Evolutionary conservation across 2,797 vertebrate genomes (phyloP).

Genomic region (Ibycter americanus): DNA sequence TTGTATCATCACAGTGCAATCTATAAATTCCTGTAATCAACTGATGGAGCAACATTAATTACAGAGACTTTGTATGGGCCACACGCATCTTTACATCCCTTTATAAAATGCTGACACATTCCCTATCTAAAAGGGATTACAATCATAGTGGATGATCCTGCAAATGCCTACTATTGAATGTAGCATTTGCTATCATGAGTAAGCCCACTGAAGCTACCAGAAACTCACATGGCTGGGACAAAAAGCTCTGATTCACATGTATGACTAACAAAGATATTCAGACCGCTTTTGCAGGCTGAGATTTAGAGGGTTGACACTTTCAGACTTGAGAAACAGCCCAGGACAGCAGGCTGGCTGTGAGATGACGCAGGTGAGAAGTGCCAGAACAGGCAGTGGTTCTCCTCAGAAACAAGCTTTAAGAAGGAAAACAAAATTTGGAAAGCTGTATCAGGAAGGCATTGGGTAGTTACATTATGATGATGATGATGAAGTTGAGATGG

Average conservation of each 20-base stretch:
- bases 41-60: constrained; percentile 29
- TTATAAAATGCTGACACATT: constrained; percentile 41
- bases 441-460: background rate
- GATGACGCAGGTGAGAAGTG: background rate
- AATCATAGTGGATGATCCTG: constrained; percentile 24
- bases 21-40: constrained; percentile 22
- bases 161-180: constrained; percentile 14
- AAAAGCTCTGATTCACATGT: constrained; percentile 29
- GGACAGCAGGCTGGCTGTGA: background rate
- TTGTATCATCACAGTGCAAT: background rate
- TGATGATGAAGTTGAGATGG: background rate
- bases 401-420: background rate
- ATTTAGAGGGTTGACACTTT: background rate
- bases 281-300: background rate
- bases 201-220: constrained; percentile 40
- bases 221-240: background rate
- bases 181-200: constrained; percentile 7
- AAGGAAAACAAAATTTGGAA: background rate
- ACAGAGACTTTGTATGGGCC: background rate
- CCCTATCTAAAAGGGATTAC: constrained; percentile 20
- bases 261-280: constrained; percentile 16
- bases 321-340: background rate
- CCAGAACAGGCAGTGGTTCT: background rate
- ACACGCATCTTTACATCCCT: background rate
- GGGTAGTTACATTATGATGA: background rate